These are phyloP conservation scores for Onychomys arenicola DNA, from an alignment of 2,797 vertebrate species.

Conservation along the genomic window DNA sequence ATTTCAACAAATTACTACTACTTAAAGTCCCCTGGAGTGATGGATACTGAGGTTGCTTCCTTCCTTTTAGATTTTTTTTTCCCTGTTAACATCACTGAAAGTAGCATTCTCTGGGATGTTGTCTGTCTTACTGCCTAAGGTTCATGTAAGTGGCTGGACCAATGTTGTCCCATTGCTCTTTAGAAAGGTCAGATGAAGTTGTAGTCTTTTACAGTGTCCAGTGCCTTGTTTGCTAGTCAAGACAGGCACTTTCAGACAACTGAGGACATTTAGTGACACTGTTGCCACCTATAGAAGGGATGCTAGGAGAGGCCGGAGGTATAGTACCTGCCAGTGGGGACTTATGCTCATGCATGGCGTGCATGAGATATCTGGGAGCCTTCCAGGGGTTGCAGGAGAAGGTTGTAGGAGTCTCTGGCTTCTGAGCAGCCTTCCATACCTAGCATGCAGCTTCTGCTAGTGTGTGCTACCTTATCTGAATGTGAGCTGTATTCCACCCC, in stretches of 20 bases:
- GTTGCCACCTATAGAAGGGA: neutral
- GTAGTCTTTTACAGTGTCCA: neutral
- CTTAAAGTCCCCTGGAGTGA: neutral
- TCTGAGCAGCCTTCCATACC: neutral
- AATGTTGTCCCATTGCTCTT: neutral
- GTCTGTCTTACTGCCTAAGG: neutral
- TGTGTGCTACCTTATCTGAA: neutral
- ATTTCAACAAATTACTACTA: neutral
- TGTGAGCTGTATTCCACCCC: neutral
- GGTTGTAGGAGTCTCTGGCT: neutral
- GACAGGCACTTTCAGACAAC: neutral
- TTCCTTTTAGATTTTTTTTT: neutral
- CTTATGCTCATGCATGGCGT: fast-evolving
- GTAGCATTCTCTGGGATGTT: neutral
- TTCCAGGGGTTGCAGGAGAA: neutral
- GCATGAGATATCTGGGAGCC: fast-evolving
- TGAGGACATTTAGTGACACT: neutral
- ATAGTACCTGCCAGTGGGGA: fast-evolving
- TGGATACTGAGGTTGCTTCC: neutral
- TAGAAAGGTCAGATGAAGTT: neutral
- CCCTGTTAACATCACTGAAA: neutral
- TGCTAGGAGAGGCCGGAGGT: neutral
- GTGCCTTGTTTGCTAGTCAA: neutral
- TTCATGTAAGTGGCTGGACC: neutral
- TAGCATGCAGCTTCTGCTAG: neutral